Conservation (phyloP, 2,888 invertebrate genomes). For the Arctia plantaginis region DNA sequence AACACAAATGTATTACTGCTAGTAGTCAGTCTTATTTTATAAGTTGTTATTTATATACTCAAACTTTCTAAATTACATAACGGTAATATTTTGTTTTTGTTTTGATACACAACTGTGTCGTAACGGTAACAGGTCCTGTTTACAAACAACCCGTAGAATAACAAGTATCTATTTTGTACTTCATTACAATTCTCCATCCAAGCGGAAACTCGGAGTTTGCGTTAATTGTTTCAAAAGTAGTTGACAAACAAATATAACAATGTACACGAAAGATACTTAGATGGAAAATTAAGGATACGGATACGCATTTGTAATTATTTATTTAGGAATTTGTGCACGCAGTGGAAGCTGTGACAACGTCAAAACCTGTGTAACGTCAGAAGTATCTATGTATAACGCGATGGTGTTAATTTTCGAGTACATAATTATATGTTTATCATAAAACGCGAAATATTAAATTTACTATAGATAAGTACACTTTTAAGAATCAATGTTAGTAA, state of each 20-base stretch:
- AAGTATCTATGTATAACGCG: neutral
- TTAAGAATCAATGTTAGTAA: conserved; percentile 13
- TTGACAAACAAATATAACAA: neutral
- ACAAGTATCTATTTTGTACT: conserved; percentile 19
- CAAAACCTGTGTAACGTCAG: neutral
- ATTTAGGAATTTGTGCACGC: neutral
- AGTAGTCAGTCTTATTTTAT: conserved; percentile 16
- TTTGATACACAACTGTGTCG: conserved; percentile 65
- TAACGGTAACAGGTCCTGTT: conserved; percentile 58
- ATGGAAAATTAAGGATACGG: neutral
- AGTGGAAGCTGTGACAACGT: neutral
- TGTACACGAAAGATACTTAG: neutral
- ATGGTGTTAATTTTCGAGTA: neutral
- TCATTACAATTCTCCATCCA: conserved; percentile 22
- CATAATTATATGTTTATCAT: neutral
- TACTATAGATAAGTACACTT: conserved; percentile 3
- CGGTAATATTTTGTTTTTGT: conserved; percentile 64
- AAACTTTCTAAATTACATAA: conserved; percentile 73
- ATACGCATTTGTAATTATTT: neutral
- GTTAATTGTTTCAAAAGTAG: neutral
- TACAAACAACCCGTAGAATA: conserved; percentile 49
- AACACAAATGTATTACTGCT: conserved; percentile 9
- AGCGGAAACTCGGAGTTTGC: conserved; percentile 24
- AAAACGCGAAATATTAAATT: neutral
- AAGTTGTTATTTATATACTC: conserved; percentile 40